A percentile compares a stretch with the other conserved stretches of the same genome.
phyloP scores from a whole-genome alignment of 1,140 invertebrate species.

The Colletes latitarsis region DNA sequence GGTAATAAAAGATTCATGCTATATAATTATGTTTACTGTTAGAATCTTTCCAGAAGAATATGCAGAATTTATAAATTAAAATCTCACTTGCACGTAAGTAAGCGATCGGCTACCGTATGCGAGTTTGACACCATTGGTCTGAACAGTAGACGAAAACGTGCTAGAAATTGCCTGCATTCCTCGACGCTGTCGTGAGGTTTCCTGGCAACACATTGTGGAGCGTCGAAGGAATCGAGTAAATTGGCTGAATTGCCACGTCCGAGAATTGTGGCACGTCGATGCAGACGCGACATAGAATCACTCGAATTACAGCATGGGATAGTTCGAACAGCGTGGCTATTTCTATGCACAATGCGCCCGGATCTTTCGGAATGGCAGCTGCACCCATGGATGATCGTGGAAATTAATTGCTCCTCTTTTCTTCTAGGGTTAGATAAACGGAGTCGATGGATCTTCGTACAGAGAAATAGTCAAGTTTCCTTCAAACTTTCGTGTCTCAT shows the following conservation, averaged over 20 bases:
- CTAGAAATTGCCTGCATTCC: conserved; percentile 28
- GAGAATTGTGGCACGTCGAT: conserved; percentile 61
- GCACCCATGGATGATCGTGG: too few relatives aligned
- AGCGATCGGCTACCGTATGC: too few relatives aligned
- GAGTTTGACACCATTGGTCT: too few relatives aligned
- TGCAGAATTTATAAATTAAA: too few relatives aligned
- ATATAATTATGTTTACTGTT: too few relatives aligned
- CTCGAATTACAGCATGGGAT: conserved; percentile 22
- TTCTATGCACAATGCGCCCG: conserved; percentile 33
- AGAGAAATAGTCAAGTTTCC: too few relatives aligned
- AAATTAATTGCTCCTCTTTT: neutral
- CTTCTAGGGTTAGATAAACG: neutral
- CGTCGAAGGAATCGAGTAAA: conserved; percentile 67
- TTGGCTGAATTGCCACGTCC: conserved; percentile 71
- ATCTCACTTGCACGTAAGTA: too few relatives aligned
- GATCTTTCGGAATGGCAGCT: conserved; percentile 6
- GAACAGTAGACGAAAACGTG: too few relatives aligned
- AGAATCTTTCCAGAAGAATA: too few relatives aligned
- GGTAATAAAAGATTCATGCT: too few relatives aligned
- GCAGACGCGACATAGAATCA: conserved; percentile 56
- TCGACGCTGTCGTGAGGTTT: conserved; percentile 38
- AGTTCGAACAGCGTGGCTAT: conserved; percentile 3
- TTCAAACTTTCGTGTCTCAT: too few relatives aligned
- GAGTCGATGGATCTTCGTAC: too few relatives aligned
- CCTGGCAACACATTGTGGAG: conserved; percentile 53